A percentile compares a stretch with the other conserved stretches of the same genome.
These are phyloP conservation scores for Caenorhabditis briggsae DNA, from an alignment of 1,140 invertebrate species.

Conservation along the genomic window DNA sequence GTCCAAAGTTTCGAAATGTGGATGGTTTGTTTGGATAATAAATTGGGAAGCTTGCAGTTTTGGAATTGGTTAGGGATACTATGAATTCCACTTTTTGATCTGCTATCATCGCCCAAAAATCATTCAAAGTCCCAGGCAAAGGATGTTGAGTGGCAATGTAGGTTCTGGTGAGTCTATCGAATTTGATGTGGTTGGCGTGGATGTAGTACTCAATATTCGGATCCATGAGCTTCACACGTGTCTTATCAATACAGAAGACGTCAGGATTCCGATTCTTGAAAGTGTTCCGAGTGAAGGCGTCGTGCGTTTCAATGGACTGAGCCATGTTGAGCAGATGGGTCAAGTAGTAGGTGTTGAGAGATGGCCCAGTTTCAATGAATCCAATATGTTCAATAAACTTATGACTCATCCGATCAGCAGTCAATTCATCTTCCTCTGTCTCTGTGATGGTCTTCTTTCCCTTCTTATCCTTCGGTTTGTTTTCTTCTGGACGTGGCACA, in stretches of 20 bases:
- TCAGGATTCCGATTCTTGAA: neutral
- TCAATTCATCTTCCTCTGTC: neutral
- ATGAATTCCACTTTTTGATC: neutral
- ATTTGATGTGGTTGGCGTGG: constrained; percentile 14
- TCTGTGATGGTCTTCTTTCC: neutral
- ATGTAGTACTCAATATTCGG: neutral
- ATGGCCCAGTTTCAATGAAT: neutral
- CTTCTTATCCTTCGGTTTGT: neutral
- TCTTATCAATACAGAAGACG: constrained; percentile 8
- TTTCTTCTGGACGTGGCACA: neutral
- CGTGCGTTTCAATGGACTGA: neutral
- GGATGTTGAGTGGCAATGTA: constrained; percentile 22
- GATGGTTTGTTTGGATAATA: neutral
- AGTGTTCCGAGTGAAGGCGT: neutral
- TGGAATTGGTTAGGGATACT: neutral
- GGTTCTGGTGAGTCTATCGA: neutral
- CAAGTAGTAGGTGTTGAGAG: neutral
- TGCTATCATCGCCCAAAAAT: constrained; percentile 14
- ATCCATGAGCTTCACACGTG: neutral
- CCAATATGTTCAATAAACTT: neutral
- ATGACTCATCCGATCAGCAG: neutral
- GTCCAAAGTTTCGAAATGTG: neutral
- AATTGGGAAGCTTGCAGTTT: neutral
- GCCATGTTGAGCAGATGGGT: neutral
- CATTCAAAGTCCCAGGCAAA: neutral